phyloP scores from a whole-genome alignment of 1,140 invertebrate genomes.

The Trichonephila clavipes region DNA sequence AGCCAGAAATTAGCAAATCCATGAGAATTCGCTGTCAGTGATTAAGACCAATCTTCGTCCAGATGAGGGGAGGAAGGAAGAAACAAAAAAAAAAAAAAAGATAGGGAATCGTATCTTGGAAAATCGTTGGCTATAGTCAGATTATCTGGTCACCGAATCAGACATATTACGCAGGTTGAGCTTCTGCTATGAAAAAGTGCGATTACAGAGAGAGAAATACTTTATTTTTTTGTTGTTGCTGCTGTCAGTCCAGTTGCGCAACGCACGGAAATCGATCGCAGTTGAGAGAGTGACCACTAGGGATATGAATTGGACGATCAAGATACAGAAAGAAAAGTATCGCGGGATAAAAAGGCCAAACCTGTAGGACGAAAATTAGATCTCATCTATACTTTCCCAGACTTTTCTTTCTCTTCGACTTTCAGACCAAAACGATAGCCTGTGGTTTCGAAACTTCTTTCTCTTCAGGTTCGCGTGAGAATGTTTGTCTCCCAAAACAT shows the following conservation, averaged over 20 bases:
- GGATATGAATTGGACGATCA: neutral
- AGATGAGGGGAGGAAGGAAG: neutral
- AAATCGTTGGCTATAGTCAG: neutral
- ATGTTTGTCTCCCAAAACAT: neutral
- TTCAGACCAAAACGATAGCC: neutral
- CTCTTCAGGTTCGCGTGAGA: neutral
- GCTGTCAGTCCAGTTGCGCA: neutral
- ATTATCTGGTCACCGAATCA: neutral
- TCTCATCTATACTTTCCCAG: neutral
- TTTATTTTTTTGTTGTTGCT: neutral
- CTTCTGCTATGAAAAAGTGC: neutral
- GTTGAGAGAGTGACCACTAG: neutral
- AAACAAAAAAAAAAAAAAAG: neutral
- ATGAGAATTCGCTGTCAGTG: neutral
- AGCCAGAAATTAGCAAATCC: conserved; percentile 55
- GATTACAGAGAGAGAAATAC: neutral
- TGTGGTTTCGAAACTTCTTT: conserved; percentile 15
- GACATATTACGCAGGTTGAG: neutral
- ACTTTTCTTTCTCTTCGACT: neutral
- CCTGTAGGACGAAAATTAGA: conserved; percentile 18
- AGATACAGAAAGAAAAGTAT: neutral
- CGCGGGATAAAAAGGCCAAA: neutral
- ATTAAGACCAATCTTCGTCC: conserved; percentile 57
- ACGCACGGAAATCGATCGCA: neutral
- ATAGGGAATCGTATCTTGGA: neutral